Evolutionary conservation across 2,797 vertebrate genomes (phyloP).

Genomic region (Cyprinodon diabolis): DNA sequence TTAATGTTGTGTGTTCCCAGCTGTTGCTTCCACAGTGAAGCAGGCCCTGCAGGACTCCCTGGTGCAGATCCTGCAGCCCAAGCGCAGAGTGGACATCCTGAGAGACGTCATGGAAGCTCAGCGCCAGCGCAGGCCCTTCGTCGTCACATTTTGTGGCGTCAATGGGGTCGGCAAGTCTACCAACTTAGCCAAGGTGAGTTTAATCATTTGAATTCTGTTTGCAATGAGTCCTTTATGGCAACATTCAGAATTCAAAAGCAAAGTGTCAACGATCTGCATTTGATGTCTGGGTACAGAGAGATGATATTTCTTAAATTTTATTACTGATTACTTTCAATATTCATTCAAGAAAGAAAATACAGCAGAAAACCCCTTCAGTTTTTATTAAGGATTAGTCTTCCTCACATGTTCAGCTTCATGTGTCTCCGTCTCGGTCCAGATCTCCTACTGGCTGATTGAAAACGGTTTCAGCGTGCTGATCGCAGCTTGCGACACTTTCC

Average conservation of each 20-base stretch:
- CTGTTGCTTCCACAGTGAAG: constrained; percentile 97
- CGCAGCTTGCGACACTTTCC: constrained; percentile 96
- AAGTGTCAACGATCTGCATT: not conserved
- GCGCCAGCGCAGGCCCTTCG: constrained; percentile 88
- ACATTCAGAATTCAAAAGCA: not conserved
- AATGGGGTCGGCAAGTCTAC: constrained; percentile 98
- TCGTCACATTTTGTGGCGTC: constrained; percentile 96
- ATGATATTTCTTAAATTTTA: not conserved
- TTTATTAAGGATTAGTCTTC: not conserved
- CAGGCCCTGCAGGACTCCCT: constrained; percentile 95
- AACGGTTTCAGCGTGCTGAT: constrained; percentile 96
- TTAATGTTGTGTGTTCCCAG: constrained; percentile 62
- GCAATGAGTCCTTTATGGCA: too few relatives aligned
- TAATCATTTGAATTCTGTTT: not conserved
- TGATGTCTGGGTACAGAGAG: not conserved
- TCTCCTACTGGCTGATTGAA: constrained; percentile 97
- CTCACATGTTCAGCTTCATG: not conserved
- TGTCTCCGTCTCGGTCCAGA: constrained; percentile 73
- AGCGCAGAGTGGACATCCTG: constrained; percentile 93
- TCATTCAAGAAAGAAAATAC: too few relatives aligned
- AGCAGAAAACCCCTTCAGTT: too few relatives aligned
- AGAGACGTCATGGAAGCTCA: constrained; percentile 95
- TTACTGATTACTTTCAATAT: not conserved
- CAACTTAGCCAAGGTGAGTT: constrained; percentile 93
- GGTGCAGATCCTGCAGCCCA: constrained; percentile 97